phyloP scores from a whole-genome alignment of 2,113 vertebrate species.

The Silurus glanis region DNA sequence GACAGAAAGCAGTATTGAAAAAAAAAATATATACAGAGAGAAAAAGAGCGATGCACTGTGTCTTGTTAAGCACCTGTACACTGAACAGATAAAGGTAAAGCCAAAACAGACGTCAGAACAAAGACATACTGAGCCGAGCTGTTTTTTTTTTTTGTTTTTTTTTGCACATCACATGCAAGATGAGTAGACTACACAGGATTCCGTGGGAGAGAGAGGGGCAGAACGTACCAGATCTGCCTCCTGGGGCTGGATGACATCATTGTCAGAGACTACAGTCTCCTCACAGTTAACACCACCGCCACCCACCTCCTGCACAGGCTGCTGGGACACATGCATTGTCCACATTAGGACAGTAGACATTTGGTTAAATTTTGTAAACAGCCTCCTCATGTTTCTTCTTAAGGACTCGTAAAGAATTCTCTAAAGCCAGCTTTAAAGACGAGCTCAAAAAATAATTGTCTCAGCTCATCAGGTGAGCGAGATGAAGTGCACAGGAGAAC shows the following conservation, averaged over 20 bases:
- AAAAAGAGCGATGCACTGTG: neutral
- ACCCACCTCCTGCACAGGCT: constrained; percentile 44
- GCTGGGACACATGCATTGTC: constrained; percentile 48
- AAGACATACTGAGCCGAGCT: neutral
- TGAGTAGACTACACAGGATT: neutral
- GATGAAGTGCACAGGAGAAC: constrained; percentile 53
- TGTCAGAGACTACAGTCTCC: constrained; percentile 49
- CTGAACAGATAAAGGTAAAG: constrained; percentile 26
- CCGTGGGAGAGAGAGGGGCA: neutral
- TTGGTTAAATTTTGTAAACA: neutral
- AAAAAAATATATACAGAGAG: neutral
- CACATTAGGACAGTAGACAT: constrained; percentile 26
- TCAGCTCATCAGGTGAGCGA: constrained; percentile 54
- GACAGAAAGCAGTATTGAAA: neutral
- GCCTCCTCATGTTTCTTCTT: constrained; percentile 34
- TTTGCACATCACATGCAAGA: constrained; percentile 37
- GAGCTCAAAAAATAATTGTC: constrained; percentile 48
- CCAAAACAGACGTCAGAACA: constrained; percentile 4
- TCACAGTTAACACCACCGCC: constrained; percentile 50
- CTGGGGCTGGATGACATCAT: constrained; percentile 47
- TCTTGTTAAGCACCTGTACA: neutral
- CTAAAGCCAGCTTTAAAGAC: constrained; percentile 59
- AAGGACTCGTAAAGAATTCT: constrained; percentile 13
- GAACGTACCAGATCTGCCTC: constrained; percentile 55
- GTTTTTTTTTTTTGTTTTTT: neutral